phyloP scores from a whole-genome alignment of 2,113 vertebrate genomes.

The Gulo gulo region DNA sequence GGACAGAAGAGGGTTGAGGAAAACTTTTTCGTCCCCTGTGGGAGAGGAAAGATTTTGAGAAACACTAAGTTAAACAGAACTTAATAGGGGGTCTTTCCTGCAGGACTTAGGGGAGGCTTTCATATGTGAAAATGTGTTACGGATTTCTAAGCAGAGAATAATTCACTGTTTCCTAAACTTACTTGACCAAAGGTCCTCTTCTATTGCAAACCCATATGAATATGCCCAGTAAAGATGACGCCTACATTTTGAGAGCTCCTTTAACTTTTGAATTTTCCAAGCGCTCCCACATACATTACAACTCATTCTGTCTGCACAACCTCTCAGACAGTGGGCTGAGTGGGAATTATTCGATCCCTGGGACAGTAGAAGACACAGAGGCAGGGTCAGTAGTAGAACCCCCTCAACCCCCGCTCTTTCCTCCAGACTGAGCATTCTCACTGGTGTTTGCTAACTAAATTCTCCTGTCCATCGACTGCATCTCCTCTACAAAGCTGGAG shows the following conservation, averaged over 20 bases:
- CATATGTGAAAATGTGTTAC: background rate
- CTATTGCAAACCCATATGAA: background rate
- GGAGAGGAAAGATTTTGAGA: background rate
- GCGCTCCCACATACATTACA: background rate
- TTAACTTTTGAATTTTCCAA: background rate
- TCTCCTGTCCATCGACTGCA: accelerated
- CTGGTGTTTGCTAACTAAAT: too few species aligned
- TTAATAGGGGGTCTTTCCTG: background rate
- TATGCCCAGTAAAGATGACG: background rate
- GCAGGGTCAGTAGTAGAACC: background rate
- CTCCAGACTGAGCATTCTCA: background rate
- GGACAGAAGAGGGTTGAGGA: background rate
- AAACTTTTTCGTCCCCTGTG: background rate
- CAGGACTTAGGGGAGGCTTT: background rate
- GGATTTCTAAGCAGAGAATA: background rate
- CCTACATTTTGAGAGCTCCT: background rate
- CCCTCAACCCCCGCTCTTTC: too few species aligned
- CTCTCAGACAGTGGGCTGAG: background rate
- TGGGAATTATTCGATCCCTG: background rate
- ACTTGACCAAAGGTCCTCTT: background rate
- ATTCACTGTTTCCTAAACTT: background rate
- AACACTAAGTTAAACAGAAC: background rate
- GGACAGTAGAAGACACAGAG: background rate
- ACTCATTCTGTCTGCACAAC: background rate
- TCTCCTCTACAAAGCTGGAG: background rate